Evolutionary conservation across 2,113 vertebrate species (phyloP).

Genomic region (Gopherus evgoodei): DNA sequence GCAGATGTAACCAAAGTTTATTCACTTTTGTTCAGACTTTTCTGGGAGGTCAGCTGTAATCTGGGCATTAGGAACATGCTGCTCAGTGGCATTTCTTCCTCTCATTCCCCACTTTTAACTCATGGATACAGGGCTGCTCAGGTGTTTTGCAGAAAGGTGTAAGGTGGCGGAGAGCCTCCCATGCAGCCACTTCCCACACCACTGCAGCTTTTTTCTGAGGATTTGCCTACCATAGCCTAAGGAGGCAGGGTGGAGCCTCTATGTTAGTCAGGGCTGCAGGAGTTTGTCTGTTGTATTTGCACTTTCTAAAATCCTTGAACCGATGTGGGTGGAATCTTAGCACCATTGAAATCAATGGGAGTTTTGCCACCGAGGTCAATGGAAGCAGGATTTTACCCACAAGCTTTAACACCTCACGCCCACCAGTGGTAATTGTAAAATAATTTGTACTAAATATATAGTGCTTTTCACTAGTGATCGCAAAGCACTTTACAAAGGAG

Average conservation of each 20-base stretch:
- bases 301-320: neutral
- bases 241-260: neutral
- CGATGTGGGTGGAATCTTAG: neutral
- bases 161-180: neutral
- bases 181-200: neutral
- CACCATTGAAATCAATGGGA: neutral
- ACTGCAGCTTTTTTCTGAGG: neutral
- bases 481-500: neutral
- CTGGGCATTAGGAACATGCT: neutral
- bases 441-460: neutral
- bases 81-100: neutral
- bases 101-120: neutral
- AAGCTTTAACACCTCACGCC: neutral
- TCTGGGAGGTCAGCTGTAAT: neutral
- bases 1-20: fast-evolving
- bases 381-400: neutral
- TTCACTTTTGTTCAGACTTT: neutral
- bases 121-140: neutral
- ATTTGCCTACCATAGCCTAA: neutral
- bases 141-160: no score
- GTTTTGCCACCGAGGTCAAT: neutral
- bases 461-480: neutral
- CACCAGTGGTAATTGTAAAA: neutral
- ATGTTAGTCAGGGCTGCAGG: neutral
- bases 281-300: neutral